Percentiles rank a stretch among this genome's conserved stretches.
Conservation (phyloP, 2,113 vertebrate species). For the Hippocampus barbouri region DNA sequence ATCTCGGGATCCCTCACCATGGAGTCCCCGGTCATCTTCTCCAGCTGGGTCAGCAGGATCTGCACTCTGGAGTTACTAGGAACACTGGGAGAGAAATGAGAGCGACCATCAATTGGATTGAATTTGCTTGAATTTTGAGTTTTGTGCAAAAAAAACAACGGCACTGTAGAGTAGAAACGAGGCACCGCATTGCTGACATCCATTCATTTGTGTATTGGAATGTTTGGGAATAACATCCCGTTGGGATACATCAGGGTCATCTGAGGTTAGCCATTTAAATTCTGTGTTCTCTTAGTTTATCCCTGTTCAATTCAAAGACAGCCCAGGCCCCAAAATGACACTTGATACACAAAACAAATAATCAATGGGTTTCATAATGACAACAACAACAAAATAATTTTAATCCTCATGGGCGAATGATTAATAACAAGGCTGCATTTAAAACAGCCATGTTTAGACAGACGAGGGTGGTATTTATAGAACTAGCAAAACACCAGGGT, state of each 20-base stretch:
- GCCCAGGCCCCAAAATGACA: background rate
- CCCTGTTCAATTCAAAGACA: background rate
- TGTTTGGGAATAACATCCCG: background rate
- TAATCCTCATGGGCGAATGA: background rate
- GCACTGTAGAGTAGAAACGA: background rate
- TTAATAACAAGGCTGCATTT: background rate
- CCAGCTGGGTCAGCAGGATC: constrained; percentile 85
- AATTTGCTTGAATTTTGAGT: background rate
- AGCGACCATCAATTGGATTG: background rate
- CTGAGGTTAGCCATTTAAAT: background rate
- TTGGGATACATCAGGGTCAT: background rate
- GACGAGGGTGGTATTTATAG: background rate
- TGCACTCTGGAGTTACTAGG: constrained; percentile 82
- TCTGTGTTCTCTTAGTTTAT: background rate
- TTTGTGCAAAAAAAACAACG: background rate
- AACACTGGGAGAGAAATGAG: constrained; percentile 60
- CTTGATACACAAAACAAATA: background rate
- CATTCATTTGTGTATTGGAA: background rate
- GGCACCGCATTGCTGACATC: background rate
- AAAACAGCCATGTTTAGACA: background rate
- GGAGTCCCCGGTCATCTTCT: constrained; percentile 82
- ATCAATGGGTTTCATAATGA: background rate
- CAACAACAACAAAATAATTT: background rate
- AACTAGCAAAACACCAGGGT: background rate
- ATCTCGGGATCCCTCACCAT: constrained; percentile 72